These are phyloP conservation scores for Buphagus erythrorhynchus DNA, from an alignment of 2,797 vertebrate species.

Conservation along the genomic window DNA sequence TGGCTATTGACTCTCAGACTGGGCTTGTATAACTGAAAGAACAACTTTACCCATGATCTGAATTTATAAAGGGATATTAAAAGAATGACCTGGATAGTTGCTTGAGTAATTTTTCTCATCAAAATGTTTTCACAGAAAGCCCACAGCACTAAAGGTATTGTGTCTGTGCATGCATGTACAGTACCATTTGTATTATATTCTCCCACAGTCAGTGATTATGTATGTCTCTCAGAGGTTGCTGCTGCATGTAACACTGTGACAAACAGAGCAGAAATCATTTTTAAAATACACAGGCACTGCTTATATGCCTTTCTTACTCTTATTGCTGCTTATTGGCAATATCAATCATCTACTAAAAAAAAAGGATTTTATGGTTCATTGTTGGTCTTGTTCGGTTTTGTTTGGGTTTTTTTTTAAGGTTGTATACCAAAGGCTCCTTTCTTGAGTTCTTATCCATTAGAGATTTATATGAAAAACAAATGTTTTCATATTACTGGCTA, in stretches of 20 bases:
- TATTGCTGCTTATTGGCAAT: not conserved
- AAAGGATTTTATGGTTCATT: not conserved
- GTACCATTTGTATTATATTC: not conserved
- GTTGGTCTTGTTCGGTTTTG: not conserved
- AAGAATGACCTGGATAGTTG: not conserved
- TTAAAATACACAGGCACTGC: not conserved
- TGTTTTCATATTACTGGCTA: not conserved
- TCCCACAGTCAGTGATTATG: not conserved
- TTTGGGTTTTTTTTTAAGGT: not conserved
- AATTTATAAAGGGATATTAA: not conserved
- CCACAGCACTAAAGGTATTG: not conserved
- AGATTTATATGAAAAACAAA: not conserved
- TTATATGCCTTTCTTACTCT: not conserved
- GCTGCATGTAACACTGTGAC: not conserved
- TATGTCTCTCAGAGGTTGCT: not conserved
- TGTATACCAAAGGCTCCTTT: not conserved
- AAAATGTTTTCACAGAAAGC: not conserved
- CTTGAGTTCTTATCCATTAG: not conserved
- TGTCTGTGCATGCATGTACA: not conserved
- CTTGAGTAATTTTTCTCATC: not conserved
- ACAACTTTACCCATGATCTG: not conserved
- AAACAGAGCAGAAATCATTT: constrained; percentile 42
- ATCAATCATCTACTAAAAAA: not conserved
- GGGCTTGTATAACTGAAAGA: not conserved
- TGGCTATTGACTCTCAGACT: not conserved